These are phyloP conservation scores for Cephus nigrinus DNA, from an alignment of 2,888 invertebrate species.

Conservation along the genomic window DNA sequence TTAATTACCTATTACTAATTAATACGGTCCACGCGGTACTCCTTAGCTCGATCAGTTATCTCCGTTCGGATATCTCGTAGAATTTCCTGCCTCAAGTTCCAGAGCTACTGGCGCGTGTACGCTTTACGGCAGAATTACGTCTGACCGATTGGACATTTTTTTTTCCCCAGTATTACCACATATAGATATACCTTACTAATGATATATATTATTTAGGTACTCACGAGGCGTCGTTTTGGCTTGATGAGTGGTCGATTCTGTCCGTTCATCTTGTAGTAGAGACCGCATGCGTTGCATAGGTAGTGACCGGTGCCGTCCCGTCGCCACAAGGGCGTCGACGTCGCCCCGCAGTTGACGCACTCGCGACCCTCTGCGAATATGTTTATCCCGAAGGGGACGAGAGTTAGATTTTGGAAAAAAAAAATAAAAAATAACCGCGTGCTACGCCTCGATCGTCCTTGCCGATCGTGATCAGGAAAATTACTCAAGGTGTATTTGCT, in stretches of 20 bases:
- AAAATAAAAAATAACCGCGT: too few relatives aligned
- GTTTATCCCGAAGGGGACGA: constrained; percentile 19
- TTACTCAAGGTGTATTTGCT: fast-evolving
- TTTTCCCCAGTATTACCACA: not conserved
- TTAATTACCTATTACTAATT: not conserved
- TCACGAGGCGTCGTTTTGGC: constrained; percentile 99
- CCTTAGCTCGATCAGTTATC: not conserved
- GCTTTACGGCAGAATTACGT: not conserved
- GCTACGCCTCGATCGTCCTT: too few relatives aligned
- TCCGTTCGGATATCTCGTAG: not conserved
- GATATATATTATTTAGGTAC: constrained; percentile 69
- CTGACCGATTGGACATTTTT: not conserved
- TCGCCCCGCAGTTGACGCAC: constrained; percentile 99
- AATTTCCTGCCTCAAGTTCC: not conserved
- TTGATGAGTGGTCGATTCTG: constrained; percentile 98
- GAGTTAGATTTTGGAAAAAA: not conserved
- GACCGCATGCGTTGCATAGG: constrained; percentile 80
- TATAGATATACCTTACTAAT: not conserved
- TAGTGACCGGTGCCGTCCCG: constrained; percentile 98
- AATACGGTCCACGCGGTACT: not conserved
- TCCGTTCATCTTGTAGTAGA: constrained; percentile 99
- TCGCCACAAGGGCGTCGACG: constrained; percentile 96
- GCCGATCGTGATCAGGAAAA: too few relatives aligned
- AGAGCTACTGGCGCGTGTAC: not conserved
- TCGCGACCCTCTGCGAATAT: constrained; percentile 59